phyloP scores from a whole-genome alignment of 1,140 invertebrate genomes.

The Glossosoma conforme region DNA sequence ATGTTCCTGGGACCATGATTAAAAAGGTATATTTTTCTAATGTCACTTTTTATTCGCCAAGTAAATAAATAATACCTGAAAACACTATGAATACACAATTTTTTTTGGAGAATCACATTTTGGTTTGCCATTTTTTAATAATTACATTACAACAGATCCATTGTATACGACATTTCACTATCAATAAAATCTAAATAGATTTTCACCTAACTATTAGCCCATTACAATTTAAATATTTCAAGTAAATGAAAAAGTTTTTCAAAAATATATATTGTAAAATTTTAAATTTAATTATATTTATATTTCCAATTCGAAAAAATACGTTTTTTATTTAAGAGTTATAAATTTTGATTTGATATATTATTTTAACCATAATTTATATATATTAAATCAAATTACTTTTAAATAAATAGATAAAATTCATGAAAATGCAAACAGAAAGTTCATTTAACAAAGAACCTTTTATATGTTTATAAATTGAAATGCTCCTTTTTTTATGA shows the following conservation, averaged over 20 bases:
- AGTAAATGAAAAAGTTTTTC: slow-evolving; percentile 6
- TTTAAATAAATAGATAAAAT: no score
- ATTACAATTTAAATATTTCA: neutral
- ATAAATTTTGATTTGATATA: neutral
- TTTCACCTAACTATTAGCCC: neutral
- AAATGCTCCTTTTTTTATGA: no score
- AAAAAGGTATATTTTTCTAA: no score
- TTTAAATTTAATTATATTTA: neutral
- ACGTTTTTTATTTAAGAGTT: neutral
- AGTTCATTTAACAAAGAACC: no score
- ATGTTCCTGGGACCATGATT: no score
- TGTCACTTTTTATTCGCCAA: no score
- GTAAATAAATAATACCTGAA: neutral
- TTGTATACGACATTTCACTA: neutral
- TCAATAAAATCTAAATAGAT: neutral
- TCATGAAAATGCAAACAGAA: no score
- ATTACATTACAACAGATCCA: neutral
- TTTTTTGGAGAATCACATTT: neutral
- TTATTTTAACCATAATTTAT: neutral
- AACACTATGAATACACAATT: neutral
- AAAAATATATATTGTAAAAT: slow-evolving; percentile 3
- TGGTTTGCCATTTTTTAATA: neutral
- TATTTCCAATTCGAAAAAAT: neutral
- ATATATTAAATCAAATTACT: neutral
- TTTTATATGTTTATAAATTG: no score